Base-by-base conservation (phyloP, 2,797 vertebrate species). In the Brotula barbata region DNA sequence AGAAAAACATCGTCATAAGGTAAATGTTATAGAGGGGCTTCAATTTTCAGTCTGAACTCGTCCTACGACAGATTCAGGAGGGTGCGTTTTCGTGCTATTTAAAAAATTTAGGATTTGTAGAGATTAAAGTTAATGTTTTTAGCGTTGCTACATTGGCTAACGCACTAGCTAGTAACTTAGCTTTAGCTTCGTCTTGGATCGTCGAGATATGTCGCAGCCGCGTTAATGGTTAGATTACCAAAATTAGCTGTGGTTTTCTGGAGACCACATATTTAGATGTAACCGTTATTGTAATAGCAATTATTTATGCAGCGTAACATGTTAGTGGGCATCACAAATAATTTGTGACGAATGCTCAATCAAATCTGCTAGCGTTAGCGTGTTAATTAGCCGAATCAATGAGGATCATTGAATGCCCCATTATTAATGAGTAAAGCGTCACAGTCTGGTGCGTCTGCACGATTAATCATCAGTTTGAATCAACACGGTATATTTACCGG, bases 301-400 rank as follows among this genome's bases (percentile, higher is more conserved):
- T n/a, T n/a, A n/a, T n/a, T n/a, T n/a, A n/a, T n/a, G n/a, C 25
- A 28, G 25, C 25, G 25, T 23, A 1, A 8, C n/a, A n/a, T n/a
- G n/a, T n/a, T n/a, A n/a, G n/a, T n/a, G n/a, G n/a, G n/a, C n/a
- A n/a, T n/a, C 8, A 28, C 25, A 45, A 31, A 3, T 23, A 23
- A 16, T 14, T 40, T 15, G 45, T 40, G 13, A 9, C 23, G 40
- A 11, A 1, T 34, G 10, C 25, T 51, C 1, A 47, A 2, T 33
- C 2, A 11, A 33, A 33, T 6, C 20, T 7, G 39, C 16, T 75
- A 58, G 55, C 21, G 43, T 39, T 70, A 80, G 68, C 64, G 21
- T 56, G 74, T 60, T 66, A 63, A 21, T 54, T 58, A 43, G 55
- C 64, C 21, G 5, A 50, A 31, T 50, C 68, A 78, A 84, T 78